Percentiles rank a stretch among this genome's conserved stretches.
Conservation (phyloP, 1,140 invertebrate species). For the Globodera rostochiensis region DNA sequence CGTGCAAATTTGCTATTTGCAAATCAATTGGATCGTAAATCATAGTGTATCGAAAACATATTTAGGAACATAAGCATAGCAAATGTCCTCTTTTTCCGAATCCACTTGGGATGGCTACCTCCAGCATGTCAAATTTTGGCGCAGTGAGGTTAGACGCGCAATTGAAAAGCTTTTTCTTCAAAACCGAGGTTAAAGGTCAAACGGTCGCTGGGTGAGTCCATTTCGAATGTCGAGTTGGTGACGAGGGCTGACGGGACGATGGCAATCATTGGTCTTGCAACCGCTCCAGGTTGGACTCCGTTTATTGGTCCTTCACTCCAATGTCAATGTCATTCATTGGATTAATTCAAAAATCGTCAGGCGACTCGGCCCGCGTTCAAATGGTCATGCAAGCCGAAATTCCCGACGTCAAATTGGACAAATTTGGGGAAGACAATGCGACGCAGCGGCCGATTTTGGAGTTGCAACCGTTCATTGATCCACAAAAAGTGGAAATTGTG, state of each 20-base stretch:
- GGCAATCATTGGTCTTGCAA: constrained; percentile 40
- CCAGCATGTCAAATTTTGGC: constrained; percentile 38
- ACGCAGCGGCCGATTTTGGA: constrained; percentile 30
- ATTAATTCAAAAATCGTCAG: neutral
- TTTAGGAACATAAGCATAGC: no score
- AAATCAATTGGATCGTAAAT: constrained; percentile 21
- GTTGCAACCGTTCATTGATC: constrained; percentile 41
- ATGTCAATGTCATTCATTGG: neutral
- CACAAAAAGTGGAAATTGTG: neutral
- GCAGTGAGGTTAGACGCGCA: constrained; percentile 15
- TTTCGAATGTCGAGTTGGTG: constrained; percentile 42
- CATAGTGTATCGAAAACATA: constrained; percentile 17
- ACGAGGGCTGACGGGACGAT: constrained; percentile 14
- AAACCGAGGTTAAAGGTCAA: constrained; percentile 34
- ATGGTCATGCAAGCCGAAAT: constrained; percentile 41
- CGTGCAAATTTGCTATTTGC: constrained; percentile 6
- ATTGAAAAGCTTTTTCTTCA: neutral
- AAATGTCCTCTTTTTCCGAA: constrained; percentile 12
- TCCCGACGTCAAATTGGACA: neutral
- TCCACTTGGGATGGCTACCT: constrained; percentile 33
- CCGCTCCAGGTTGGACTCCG: neutral
- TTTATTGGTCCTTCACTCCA: neutral
- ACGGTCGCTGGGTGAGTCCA: constrained; percentile 43
- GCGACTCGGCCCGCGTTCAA: constrained; percentile 32
- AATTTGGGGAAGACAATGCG: constrained; percentile 10